Conservation (phyloP, 2,113 vertebrate genomes). For the Mormyrus iriodes region DNA sequence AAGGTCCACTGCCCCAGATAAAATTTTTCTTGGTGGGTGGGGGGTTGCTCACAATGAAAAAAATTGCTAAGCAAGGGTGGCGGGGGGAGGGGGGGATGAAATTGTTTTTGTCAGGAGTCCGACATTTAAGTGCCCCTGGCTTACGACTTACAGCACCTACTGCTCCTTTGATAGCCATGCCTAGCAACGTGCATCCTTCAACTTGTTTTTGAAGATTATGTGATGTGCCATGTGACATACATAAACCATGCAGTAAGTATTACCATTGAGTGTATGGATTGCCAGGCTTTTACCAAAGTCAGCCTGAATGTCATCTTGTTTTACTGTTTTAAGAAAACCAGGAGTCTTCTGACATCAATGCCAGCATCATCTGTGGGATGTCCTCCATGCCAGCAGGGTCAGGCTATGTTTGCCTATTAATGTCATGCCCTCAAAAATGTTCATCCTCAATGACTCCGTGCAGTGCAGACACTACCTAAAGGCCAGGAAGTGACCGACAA, state of each 20-base stretch:
- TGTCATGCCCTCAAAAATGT: neutral
- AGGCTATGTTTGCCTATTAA: neutral
- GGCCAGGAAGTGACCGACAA: neutral
- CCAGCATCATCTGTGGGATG: neutral
- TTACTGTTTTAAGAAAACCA: neutral
- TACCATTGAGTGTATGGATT: neutral
- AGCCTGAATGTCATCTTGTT: neutral
- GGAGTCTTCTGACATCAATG: neutral
- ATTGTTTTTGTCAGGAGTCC: too few relatives aligned
- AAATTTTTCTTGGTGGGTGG: neutral
- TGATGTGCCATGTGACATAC: neutral
- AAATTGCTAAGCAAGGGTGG: neutral
- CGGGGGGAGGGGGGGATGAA: neutral
- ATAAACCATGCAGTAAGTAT: neutral
- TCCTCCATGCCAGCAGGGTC: neutral
- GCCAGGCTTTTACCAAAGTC: neutral
- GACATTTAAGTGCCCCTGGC: neutral
- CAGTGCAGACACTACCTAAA: neutral
- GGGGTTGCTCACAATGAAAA: neutral
- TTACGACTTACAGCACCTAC: neutral
- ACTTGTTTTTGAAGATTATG: neutral
- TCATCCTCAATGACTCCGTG: neutral
- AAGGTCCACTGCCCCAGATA: neutral
- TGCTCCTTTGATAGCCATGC: neutral
- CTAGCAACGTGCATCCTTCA: neutral